These are phyloP conservation scores for Ranitomeya imitator DNA, from an alignment of 2,113 vertebrate species.

Conservation along the genomic window DNA sequence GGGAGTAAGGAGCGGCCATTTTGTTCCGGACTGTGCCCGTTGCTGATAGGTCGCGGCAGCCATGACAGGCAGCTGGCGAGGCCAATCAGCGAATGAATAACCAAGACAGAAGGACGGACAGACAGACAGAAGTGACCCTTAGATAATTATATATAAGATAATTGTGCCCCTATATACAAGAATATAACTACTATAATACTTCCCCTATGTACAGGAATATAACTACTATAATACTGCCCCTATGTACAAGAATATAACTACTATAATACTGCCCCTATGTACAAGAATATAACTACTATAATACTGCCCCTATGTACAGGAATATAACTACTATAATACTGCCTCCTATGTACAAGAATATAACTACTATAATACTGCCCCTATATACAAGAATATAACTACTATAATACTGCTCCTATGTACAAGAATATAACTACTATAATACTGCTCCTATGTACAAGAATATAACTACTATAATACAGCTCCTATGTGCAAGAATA, in stretches of 20 bases:
- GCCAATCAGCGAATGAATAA: no score
- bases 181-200: neutral
- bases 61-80: no score
- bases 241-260: neutral
- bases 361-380: neutral
- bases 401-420: neutral
- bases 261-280: neutral
- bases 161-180: neutral
- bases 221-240: neutral
- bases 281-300: no score
- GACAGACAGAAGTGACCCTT: no score
- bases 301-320: neutral
- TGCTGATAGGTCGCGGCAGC: no score
- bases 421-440: conserved; percentile 9
- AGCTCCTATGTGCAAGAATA: neutral
- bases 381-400: conserved; percentile 1
- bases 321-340: conserved; percentile 19
- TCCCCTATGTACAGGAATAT: neutral
- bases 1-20: no score
- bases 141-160: no score
- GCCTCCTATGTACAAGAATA: neutral
- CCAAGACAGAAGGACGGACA: no score
- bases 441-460: neutral
- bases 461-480: neutral
- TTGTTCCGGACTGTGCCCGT: no score